phyloP scores from a whole-genome alignment of 1,140 invertebrate genomes.

The Drosophila pruinosa region DNA sequence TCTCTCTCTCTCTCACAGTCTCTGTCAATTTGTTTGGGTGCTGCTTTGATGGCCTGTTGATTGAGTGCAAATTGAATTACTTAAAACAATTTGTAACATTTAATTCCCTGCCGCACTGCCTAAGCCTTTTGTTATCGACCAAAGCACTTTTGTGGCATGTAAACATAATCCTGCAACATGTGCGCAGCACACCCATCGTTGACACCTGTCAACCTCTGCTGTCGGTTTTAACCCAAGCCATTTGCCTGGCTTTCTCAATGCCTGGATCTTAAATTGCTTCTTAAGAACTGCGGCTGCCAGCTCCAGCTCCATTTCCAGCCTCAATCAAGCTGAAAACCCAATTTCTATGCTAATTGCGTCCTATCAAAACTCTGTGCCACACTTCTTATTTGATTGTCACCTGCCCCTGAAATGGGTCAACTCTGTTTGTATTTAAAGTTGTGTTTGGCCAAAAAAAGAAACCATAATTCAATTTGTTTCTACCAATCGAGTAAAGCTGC shows the following conservation, averaged over 20 bases:
- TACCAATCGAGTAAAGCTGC: background rate
- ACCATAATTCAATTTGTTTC: background rate
- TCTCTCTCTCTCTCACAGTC: too few species aligned
- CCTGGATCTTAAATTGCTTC: background rate
- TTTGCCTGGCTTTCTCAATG: background rate
- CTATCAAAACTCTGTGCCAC: constrained; percentile 11
- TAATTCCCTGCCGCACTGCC: constrained; percentile 35
- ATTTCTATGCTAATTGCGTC: constrained; percentile 77
- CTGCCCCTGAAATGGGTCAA: constrained; percentile 27
- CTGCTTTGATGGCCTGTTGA: constrained; percentile 53
- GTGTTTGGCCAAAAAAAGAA: background rate
- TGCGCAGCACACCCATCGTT: constrained; percentile 29
- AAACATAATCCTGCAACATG: constrained; percentile 44
- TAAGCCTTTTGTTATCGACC: constrained; percentile 22
- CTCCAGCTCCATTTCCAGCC: too few species aligned
- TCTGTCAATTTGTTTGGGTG: background rate
- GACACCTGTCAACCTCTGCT: constrained; percentile 49
- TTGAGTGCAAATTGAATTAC: constrained; percentile 70
- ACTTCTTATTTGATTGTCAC: constrained; percentile 40
- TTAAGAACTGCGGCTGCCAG: constrained; percentile 1
- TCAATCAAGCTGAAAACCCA: constrained; percentile 62
- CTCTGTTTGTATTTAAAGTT: background rate
- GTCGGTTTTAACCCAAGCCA: background rate
- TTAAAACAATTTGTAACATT: constrained; percentile 67
- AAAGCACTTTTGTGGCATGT: constrained; percentile 24